Evolutionary conservation across 2,888 invertebrate species (phyloP).

Genomic region (Perizoma affinitatum): DNA sequence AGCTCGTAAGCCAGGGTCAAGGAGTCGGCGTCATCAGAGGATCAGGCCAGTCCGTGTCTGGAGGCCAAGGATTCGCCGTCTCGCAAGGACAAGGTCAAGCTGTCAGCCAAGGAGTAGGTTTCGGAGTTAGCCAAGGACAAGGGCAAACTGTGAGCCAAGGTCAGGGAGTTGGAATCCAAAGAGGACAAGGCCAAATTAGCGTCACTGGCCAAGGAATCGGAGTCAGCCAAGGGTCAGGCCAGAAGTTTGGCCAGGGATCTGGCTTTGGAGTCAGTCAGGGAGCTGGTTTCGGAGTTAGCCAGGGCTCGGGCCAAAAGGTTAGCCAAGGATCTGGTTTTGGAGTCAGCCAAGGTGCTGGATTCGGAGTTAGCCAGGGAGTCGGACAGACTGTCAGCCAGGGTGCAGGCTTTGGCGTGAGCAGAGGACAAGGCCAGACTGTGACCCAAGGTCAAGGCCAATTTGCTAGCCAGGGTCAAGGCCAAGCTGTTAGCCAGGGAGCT

Average conservation of each 20-base stretch:
- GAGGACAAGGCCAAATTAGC: constrained; percentile 27
- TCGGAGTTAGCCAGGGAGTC: constrained; percentile 21
- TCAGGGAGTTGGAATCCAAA: constrained; percentile 30
- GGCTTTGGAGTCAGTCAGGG: constrained; percentile 29
- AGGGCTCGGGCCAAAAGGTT: constrained; percentile 33
- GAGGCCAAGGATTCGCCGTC: constrained; percentile 34
- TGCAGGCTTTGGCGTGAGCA: constrained; percentile 22
- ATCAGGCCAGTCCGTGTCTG: constrained; percentile 32
- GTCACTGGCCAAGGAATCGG: constrained; percentile 35
- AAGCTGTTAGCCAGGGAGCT: constrained; percentile 22
- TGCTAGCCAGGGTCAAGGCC: constrained; percentile 40
- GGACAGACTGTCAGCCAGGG: constrained; percentile 39
- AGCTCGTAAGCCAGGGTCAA: constrained; percentile 36
- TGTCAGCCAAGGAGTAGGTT: constrained; percentile 36
- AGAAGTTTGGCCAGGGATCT: constrained; percentile 34
- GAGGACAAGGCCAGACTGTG: constrained; percentile 35
- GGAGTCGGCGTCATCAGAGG: constrained; percentile 33
- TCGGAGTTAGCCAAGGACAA: constrained; percentile 27
- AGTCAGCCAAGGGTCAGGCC: constrained; percentile 34
- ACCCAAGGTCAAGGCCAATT: constrained; percentile 41
- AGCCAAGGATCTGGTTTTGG: constrained; percentile 35
- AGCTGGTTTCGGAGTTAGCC: constrained; percentile 26
- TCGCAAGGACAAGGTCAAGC: constrained; percentile 23
- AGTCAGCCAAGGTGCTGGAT: constrained; percentile 29
- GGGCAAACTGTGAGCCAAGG: constrained; percentile 31